Evolutionary conservation across 2,113 vertebrate species (phyloP).

Genomic region (Eira barbara): DNA sequence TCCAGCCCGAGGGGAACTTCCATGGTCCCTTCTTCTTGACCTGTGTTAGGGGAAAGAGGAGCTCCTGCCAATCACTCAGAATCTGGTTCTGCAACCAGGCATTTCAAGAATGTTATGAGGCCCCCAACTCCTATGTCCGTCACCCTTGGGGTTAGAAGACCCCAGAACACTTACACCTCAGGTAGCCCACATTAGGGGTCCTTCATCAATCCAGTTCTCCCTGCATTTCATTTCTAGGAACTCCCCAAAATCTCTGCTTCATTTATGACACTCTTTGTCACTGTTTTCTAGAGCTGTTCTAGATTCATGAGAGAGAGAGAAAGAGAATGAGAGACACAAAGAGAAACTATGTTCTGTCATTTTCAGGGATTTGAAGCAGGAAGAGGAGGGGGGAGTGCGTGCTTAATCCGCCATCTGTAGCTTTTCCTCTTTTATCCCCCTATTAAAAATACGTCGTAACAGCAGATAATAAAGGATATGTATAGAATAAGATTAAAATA

Average conservation of each 20-base stretch:
- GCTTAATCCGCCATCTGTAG: conserved; percentile 35
- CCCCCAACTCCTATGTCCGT: not conserved
- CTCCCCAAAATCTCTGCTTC: not conserved
- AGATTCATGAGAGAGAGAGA: not conserved
- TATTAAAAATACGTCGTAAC: conserved; percentile 36
- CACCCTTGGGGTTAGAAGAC: not conserved
- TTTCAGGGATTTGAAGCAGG: not conserved
- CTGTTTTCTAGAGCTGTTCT: not conserved
- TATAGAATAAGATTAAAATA: not conserved
- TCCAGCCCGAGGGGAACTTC: not conserved
- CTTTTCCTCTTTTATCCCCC: conserved; percentile 8
- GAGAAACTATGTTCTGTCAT: not conserved
- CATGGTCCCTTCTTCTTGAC: not conserved
- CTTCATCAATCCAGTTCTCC: not conserved
- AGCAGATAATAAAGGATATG: conserved; percentile 5
- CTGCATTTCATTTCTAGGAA: not conserved
- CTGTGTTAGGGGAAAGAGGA: not conserved
- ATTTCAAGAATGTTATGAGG: not conserved
- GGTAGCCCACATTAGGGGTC: not conserved
- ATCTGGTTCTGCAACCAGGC: not conserved
- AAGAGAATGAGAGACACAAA: not conserved
- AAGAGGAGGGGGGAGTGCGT: not conserved
- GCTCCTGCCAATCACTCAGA: not conserved
- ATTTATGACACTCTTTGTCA: no score
- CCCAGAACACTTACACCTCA: not conserved